Evolutionary conservation across 2,113 vertebrate genomes (phyloP), one percentile per base, ranked within the genome.

Genomic region (Crotalus horridus): DNA sequence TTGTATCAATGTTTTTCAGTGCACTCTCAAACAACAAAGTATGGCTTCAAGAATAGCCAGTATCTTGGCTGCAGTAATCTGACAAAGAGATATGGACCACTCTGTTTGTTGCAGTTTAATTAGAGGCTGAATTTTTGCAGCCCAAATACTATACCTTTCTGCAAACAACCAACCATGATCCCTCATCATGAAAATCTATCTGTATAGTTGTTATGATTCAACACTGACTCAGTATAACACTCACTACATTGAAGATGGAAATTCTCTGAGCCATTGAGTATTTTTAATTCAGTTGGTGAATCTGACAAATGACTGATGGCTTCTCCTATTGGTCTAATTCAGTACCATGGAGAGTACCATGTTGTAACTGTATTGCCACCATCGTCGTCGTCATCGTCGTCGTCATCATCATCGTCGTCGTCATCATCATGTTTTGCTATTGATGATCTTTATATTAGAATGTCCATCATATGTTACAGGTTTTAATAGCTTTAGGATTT

Each of bases 241-340:
- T 96, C 96, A 1, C 94, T 91, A 69, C 94, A 96, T 95, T 98
- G 97, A 89, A 97, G 95, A 0, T 96, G 97, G 94, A 98, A 98
- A 56, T 96, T 96, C 3, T 98, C 97, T 0, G 97, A 96, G 43
- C 96, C 95, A 0, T 96, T 97, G 0, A 97, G 96, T 59, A 98
- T 93, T 89, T 97, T 96, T 92, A 98, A 93, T 12, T 96, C 92
- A 0, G 29, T 96, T 0, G 97, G 97, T 17, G 98, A 96, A 94
- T 96, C 64, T 69, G 29, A 69, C 29, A 69, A 69, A 69, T 33
- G 64, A 69, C 64, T 17, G 29, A 69, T 33, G 29, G n/a, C 64
- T 69, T 69, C 29, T n/a, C 64, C n/a, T 81, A 81, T 43, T 81
- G 74, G 33, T 39, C 17, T 43, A 21, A 81, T 81, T 81, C 74